Evolutionary conservation across 2,113 vertebrate species (phyloP).

Genomic region (Psettodes erumei): DNA sequence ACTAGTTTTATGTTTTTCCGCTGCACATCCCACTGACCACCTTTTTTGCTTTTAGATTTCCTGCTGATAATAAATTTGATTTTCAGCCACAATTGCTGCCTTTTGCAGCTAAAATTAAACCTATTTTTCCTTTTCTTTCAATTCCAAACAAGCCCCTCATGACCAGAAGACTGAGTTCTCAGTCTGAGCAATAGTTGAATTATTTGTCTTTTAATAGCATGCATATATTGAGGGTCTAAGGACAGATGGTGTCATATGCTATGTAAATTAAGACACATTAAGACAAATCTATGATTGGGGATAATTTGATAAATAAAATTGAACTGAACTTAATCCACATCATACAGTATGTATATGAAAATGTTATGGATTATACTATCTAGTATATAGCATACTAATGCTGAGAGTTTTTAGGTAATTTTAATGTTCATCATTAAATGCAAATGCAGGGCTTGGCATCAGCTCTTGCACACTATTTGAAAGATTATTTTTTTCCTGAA

Average conservation of each 20-base stretch:
- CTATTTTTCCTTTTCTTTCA: neutral
- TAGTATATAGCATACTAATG: neutral
- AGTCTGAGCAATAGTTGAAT: neutral
- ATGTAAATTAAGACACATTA: neutral
- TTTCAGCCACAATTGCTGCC: neutral
- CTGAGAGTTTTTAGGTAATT: neutral
- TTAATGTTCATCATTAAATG: conserved; percentile 19
- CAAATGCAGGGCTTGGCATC: conserved; percentile 7
- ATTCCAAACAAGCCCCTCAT: neutral
- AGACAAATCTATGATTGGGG: neutral
- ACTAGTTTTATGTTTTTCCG: conserved; percentile 1
- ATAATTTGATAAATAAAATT: neutral
- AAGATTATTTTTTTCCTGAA: conserved; percentile 32
- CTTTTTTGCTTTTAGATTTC: neutral
- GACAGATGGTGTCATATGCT: neutral
- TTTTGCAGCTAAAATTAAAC: neutral
- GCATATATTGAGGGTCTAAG: neutral
- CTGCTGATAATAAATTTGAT: neutral
- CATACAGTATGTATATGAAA: neutral
- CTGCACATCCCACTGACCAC: neutral
- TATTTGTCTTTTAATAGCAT: neutral
- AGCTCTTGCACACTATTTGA: conserved; percentile 13
- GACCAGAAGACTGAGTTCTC: neutral
- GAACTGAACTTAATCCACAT: neutral
- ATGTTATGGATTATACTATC: neutral